Evolutionary conservation across 2,113 vertebrate genomes (phyloP).

Genomic region (Periophthalmus modestus): DNA sequence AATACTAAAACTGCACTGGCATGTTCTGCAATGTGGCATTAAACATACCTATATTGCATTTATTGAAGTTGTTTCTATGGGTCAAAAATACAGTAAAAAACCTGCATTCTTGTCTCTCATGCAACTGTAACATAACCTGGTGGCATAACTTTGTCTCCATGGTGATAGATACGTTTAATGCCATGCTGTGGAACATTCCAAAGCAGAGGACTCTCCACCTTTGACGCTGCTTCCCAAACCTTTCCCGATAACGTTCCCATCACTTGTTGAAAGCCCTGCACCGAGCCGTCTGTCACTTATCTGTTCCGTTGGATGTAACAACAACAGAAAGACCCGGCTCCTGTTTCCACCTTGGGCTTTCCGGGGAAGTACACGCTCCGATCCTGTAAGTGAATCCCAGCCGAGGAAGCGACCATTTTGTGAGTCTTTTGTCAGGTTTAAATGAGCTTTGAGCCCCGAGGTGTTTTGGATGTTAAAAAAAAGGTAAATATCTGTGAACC

Average conservation of each 20-base stretch:
- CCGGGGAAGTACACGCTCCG: constrained; percentile 59
- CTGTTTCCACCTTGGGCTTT: constrained; percentile 62
- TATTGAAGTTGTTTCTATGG: too few species aligned
- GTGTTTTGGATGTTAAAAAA: constrained; percentile 16
- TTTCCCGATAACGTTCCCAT: neutral
- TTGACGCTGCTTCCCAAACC: neutral
- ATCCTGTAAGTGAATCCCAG: constrained; percentile 70
- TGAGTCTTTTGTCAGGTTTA: constrained; percentile 51
- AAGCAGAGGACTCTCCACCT: neutral
- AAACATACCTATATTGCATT: neutral
- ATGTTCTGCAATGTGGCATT: neutral
- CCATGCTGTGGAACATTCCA: neutral
- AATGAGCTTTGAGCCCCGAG: constrained; percentile 39
- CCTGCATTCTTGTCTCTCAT: too few species aligned
- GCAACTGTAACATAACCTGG: too few species aligned
- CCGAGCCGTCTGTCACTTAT: constrained; percentile 30
- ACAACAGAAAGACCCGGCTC: constrained; percentile 53
- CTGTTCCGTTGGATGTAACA: constrained; percentile 53
- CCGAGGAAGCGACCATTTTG: constrained; percentile 64
- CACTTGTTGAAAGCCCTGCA: neutral
- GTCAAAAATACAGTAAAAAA: too few species aligned
- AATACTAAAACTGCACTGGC: neutral
- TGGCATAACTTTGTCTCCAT: neutral
- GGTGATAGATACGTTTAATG: neutral
- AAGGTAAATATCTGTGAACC: neutral